Evolutionary conservation across 2,797 vertebrate species (phyloP).

Genomic region (Syndactyla subalaris): DNA sequence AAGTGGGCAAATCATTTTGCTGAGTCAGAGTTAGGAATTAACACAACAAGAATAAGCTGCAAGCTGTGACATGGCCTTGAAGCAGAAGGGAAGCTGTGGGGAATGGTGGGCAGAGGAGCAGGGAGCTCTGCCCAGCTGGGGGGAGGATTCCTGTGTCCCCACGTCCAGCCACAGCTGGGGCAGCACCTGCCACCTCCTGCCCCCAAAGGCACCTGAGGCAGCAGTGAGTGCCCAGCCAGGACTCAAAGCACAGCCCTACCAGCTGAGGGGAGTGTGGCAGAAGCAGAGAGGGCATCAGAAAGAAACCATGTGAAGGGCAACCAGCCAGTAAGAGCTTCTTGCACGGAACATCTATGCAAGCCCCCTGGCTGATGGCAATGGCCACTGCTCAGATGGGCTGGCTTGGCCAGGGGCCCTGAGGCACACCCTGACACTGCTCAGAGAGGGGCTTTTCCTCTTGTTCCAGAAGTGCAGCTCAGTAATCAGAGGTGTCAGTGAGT

Average conservation of each 20-base stretch:
- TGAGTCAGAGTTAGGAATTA: conserved; percentile 15
- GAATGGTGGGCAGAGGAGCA: not conserved
- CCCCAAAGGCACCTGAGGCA: not conserved
- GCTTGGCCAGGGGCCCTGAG: not conserved
- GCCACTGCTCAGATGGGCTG: not conserved
- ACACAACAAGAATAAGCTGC: not conserved
- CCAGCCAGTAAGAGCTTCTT: not conserved
- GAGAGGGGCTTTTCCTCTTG: rapidly evolving
- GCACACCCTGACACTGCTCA: not conserved
- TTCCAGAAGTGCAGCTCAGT: not conserved
- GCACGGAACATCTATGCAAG: not conserved
- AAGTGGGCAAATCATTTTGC: not conserved
- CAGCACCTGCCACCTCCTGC: not conserved
- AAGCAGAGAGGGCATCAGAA: not conserved
- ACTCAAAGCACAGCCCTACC: not conserved
- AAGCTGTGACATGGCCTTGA: not conserved
- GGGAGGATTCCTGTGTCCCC: not conserved
- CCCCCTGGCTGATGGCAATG: not conserved
- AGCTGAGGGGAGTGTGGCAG: not conserved
- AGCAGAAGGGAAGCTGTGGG: not conserved
- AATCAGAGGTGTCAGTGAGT: not conserved
- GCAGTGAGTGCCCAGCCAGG: not conserved
- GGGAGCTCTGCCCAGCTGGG: not conserved
- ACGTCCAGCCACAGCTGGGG: not conserved
- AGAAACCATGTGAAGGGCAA: not conserved